Conservation (phyloP, 2,888 invertebrate genomes). For the Panopea generosa region DNA sequence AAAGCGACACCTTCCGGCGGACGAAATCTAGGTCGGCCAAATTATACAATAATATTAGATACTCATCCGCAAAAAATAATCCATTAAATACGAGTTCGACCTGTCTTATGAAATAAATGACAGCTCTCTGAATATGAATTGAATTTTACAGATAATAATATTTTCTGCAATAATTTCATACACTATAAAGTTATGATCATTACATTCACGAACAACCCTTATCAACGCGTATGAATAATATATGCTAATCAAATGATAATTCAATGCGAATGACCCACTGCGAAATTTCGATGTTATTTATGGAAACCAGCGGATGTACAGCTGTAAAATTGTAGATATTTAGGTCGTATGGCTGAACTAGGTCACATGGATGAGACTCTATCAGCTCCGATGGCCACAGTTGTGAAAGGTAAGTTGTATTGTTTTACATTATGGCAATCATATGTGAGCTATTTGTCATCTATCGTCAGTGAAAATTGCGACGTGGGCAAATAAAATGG, state of each 20-base stretch:
- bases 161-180: no score
- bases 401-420: slow-evolving; percentile 70
- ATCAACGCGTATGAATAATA: slow-evolving; percentile 60
- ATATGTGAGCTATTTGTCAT: not conserved
- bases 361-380: slow-evolving; percentile 74
- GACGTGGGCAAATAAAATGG: slow-evolving; percentile 71
- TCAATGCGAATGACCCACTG: slow-evolving; percentile 73
- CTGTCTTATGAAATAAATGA: no score
- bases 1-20: slow-evolving; percentile 51
- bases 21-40: slow-evolving; percentile 57
- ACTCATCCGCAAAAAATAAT: slow-evolving; percentile 25
- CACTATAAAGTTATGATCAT: no score
- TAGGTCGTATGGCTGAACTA: slow-evolving; percentile 76
- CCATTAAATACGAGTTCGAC: no score
- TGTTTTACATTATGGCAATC: not conserved
- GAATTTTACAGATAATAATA: no score
- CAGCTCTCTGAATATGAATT: no score
- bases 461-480: slow-evolving; percentile 57
- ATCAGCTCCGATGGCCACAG: slow-evolving; percentile 70
- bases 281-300: slow-evolving; percentile 76
- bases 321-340: slow-evolving; percentile 75
- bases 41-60: slow-evolving; percentile 10
- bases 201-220: slow-evolving; percentile 22
- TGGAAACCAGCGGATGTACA: slow-evolving; percentile 75
- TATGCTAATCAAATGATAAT: no score